Evolutionary conservation across 2,888 invertebrate genomes (phyloP), one percentile per base, ranked within the genome.

Genomic region (Melieria picta): DNA sequence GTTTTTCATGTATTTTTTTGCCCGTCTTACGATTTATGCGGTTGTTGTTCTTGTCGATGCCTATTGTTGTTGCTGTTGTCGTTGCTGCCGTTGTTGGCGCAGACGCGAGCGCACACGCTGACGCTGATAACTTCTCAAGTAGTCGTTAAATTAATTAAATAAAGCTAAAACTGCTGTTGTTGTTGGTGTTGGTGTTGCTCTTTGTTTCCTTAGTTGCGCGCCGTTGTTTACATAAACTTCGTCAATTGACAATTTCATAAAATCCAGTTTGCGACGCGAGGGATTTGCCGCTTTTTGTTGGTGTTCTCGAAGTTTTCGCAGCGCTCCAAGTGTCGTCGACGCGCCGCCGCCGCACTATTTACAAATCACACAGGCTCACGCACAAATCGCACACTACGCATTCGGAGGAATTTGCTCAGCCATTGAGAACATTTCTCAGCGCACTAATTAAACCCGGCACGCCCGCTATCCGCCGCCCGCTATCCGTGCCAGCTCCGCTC

Each of bases 61-160:
- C 62, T 69, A 56, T 52, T 56, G 45, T 63, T 61, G 50, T 45
- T 10, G 9, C 52, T 1, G 9, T 50, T 50, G 9, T 50, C 11
- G 9, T 50, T 50, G 9, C 11, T 52, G 52, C 30, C 30, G 30
- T 30, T 30, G 30, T 30, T 2, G 30, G 30, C 30, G 30, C 30
- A 30, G 30, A 30, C 30, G 30, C 30, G 3, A 30, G 30, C 30
- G 30, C 30, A 30, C 30, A 45, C 30, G 55, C 68, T 68, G 16
- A 47, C 16, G 55, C 68, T 64, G 68, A 64, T 76, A 80, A 83
- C 81, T 82, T 81, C 82, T 82, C 80, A 83, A 82, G 82, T 83
- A 82, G 82, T 82, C 82, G 80, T 79, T 80, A 80, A 82, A 80
- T 83, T 83, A 83, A 82, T 82, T 83, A 82, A 83, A 80, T 82